Conservation (phyloP, 1,140 invertebrate species). For the Sitobion miscanthi region DNA sequence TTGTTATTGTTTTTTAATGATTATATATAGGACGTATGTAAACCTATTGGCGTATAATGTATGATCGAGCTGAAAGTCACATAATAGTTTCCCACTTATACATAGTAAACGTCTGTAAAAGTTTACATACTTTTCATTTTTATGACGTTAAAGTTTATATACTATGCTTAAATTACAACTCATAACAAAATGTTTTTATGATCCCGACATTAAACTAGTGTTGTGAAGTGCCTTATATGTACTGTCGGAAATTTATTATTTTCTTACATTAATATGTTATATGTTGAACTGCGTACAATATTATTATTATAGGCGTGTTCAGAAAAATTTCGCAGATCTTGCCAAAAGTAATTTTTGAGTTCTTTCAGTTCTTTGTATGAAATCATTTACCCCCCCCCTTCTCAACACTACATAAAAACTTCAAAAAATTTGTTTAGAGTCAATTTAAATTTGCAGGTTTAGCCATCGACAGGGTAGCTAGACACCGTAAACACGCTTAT, state of each 20-base stretch:
- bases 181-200: constrained; percentile 17
- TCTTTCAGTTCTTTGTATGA: background rate
- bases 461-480: background rate
- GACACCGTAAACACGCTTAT: background rate
- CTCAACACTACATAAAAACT: background rate
- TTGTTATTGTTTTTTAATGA: constrained; percentile 31
- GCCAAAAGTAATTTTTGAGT: background rate
- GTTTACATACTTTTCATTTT: constrained; percentile 34
- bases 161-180: constrained; percentile 23
- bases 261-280: constrained; percentile 35
- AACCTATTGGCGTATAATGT: background rate
- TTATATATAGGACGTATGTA: background rate
- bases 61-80: background rate
- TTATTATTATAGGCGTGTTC: background rate
- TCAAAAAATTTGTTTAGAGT: background rate
- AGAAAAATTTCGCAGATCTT: background rate
- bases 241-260: constrained; percentile 26
- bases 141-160: constrained; percentile 35
- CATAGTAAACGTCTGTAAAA: background rate
- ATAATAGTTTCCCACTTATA: background rate
- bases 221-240: constrained; percentile 32
- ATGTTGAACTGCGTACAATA: background rate
- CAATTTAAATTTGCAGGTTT: background rate
- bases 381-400: background rate
- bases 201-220: constrained; percentile 34